Conservation (phyloP, 2,113 vertebrate genomes). For the Pteruthius melanotis region DNA sequence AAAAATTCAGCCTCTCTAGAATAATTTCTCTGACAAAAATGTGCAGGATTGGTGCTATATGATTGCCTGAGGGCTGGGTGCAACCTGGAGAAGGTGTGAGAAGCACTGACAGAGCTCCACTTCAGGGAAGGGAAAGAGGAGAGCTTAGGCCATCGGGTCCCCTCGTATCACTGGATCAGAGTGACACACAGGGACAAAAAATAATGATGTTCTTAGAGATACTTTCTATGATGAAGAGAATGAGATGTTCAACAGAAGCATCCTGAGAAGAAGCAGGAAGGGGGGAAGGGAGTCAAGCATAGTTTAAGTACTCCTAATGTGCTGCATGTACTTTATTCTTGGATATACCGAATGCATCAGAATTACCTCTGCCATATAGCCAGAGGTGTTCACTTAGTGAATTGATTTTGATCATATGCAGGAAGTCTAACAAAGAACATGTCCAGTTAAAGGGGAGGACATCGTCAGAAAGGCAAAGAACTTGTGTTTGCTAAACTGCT, state of each 20-base stretch:
- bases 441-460: neutral
- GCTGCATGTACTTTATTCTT: neutral
- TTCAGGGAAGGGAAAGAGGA: neutral
- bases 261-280: neutral
- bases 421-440: neutral
- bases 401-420: neutral
- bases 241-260: neutral
- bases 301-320: neutral
- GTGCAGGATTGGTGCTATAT: neutral
- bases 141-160: neutral
- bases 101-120: neutral
- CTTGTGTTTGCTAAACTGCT: neutral
- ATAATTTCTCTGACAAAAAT: neutral
- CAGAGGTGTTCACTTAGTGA: neutral
- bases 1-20: neutral
- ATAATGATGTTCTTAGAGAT: neutral
- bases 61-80: neutral
- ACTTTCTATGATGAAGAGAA: neutral
- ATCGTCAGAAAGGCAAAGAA: neutral
- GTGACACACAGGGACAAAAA: neutral
- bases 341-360: neutral
- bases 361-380: neutral
- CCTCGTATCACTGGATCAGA: accelerated
- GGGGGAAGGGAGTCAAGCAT: neutral
- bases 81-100: neutral